Percentiles rank a stretch among this genome's conserved stretches.
Evolutionary conservation across 2,113 vertebrate genomes (phyloP).

Genomic region (Crocuta crocuta): DNA sequence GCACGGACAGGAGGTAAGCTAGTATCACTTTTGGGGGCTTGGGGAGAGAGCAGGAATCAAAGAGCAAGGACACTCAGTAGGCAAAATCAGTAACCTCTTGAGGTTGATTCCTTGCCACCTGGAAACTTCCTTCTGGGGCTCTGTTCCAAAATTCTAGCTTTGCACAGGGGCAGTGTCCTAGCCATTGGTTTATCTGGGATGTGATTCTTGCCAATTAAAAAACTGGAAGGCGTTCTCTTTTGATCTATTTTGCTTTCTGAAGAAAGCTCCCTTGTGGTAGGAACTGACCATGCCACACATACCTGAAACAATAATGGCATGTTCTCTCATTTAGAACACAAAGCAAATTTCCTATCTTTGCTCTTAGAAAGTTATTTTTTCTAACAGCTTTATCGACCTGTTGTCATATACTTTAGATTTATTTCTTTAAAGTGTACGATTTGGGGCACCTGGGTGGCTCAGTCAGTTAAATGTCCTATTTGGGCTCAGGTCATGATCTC

Average conservation of each 20-base stretch:
- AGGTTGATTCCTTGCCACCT: not conserved
- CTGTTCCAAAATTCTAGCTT: not conserved
- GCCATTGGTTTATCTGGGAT: not conserved
- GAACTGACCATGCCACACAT: not conserved
- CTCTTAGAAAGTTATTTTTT: not conserved
- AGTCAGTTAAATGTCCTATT: too few species aligned
- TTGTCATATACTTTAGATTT: not conserved
- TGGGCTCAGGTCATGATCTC: too few species aligned
- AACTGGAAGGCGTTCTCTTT: not conserved
- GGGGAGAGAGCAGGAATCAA: not conserved
- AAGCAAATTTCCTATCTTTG: not conserved
- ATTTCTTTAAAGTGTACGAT: not conserved
- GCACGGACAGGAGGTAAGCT: not conserved
- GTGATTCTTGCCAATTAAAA: not conserved
- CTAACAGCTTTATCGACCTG: not conserved
- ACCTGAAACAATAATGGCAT: not conserved
- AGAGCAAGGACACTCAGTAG: not conserved
- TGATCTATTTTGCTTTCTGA: not conserved
- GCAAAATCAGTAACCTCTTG: not conserved
- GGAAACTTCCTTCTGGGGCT: not conserved
- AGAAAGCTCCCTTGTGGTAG: not conserved
- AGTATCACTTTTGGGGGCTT: not conserved
- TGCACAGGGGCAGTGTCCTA: not conserved
- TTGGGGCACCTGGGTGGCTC: too few species aligned
- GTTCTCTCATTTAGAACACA: not conserved